Evolutionary conservation across 2,888 invertebrate species (phyloP).

Genomic region (Eumacrocentrus americanus): DNA sequence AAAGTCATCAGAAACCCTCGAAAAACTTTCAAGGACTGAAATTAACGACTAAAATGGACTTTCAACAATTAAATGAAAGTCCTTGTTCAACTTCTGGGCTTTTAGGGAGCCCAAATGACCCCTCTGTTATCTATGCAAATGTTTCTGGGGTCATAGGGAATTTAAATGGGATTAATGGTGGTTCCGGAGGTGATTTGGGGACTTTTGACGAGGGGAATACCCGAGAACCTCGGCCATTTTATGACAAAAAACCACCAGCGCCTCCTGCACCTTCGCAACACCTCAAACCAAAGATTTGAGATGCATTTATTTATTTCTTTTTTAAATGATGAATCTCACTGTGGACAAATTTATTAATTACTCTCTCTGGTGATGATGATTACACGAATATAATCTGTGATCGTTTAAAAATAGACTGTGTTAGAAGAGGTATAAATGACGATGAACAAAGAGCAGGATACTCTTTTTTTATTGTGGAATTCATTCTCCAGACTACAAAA

Average conservation of each 20-base stretch:
- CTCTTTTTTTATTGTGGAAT: not conserved
- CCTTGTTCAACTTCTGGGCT: constrained; percentile 41
- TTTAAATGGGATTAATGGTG: not conserved
- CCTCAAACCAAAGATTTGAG: constrained; percentile 51
- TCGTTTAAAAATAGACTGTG: too few species aligned
- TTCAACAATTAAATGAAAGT: constrained; percentile 49
- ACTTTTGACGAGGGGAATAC: not conserved
- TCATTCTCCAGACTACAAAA: not conserved
- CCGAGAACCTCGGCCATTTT: constrained; percentile 41
- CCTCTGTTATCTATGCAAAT: constrained; percentile 4
- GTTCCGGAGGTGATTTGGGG: not conserved
- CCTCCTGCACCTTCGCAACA: constrained; percentile 54
- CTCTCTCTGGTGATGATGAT: not conserved
- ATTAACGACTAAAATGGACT: constrained; percentile 47
- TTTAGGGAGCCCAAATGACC: constrained; percentile 11
- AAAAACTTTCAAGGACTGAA: constrained; percentile 53
- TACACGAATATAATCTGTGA: not conserved
- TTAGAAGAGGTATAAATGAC: too few species aligned
- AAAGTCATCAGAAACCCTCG: constrained; percentile 45
- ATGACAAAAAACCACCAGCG: constrained; percentile 57
- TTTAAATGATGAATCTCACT: too few species aligned
- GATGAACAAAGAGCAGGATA: not conserved
- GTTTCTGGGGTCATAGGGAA: not conserved
- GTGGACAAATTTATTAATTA: too few species aligned
- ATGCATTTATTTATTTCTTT: not conserved